A percentile compares a stretch with the other conserved stretches of the same genome.
These are phyloP conservation scores for Microctenopoma steveboyesi DNA, from an alignment of 2,797 vertebrate genomes.

Conservation along the genomic window DNA sequence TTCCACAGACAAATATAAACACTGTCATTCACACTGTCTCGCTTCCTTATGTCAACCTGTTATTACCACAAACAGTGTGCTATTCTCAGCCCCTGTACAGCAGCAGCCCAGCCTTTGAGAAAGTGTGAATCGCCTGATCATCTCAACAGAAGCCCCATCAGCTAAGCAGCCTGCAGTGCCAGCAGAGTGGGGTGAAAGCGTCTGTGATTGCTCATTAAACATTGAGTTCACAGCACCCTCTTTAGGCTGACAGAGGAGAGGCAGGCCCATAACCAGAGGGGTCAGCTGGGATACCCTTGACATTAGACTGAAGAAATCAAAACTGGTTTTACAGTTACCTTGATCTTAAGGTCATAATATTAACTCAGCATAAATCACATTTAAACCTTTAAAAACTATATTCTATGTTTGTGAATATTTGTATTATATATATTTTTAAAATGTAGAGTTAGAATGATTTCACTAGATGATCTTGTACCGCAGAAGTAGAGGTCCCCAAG, in stretches of 20 bases:
- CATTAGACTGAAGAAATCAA: slow-evolving; percentile 14
- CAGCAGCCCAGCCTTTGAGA: slow-evolving; percentile 62
- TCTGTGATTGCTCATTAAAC: slow-evolving; percentile 76
- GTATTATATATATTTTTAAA: background rate
- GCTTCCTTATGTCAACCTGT: slow-evolving; percentile 65
- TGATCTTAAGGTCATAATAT: background rate
- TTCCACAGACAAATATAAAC: slow-evolving; percentile 52
- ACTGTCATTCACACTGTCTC: slow-evolving; percentile 57
- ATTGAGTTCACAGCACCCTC: slow-evolving; percentile 84
- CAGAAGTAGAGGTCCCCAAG: slow-evolving; percentile 23
- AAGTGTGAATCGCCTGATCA: slow-evolving; percentile 76
- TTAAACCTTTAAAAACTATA: background rate
- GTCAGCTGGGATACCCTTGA: slow-evolving; percentile 42
- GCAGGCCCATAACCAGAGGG: slow-evolving; percentile 33
- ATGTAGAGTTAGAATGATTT: background rate
- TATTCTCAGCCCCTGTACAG: slow-evolving; percentile 66
- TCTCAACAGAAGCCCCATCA: slow-evolving; percentile 58
- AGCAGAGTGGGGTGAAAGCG: slow-evolving; percentile 48
- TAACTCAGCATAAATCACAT: background rate
- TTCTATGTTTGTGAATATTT: background rate
- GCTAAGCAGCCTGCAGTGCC: slow-evolving; percentile 51
- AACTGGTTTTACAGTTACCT: background rate
- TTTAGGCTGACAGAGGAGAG: slow-evolving; percentile 70
- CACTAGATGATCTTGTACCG: slow-evolving; percentile 1
- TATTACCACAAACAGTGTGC: slow-evolving; percentile 63